Evolutionary conservation across 2,888 invertebrate species (phyloP), one percentile per base, ranked within the genome.

Genomic region (Dusona sp.): DNA sequence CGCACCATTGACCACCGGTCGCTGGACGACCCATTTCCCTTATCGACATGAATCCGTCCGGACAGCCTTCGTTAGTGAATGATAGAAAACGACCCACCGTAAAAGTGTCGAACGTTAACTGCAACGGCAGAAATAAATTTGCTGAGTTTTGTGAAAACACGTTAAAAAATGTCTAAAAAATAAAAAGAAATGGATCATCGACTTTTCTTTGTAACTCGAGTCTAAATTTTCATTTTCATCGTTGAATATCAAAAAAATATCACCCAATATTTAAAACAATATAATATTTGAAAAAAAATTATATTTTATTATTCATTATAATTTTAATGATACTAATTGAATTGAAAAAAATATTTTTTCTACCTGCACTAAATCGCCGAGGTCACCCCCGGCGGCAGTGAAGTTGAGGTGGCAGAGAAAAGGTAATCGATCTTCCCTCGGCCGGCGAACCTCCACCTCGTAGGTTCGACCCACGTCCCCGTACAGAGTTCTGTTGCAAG

Each of bases 81-180:
- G 97, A 97, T 88, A 96, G 96, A 92, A 97, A 97, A 90, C 97
- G 97, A 67, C 97, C 97, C 84, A 97, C 97, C 77, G 97, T 97
- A 94, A 98, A 98, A 79, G 97, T 97, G 95, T 97, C 97, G 93
- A 98, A 97, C 78, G 97, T 97, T 91, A 98, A 94, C 97, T 98
- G 96, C n/a, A 84, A 84, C 51, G 48, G 38, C 45, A 19, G 38
- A 33, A 57, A 29, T 72, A 65, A 67, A 78, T 25, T 25, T 81
- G 68, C 74, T 84, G 83, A 61, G 68, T 77, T 38, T 48, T 48
- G 51, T 16, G 29, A n/a, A 19, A 64, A 72, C 45, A 42, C 22
- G 16, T 72, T n/a, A 74, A 33, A 45, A 65, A 65, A n/a, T 36
- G 25, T 25, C 25, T 6, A 6, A 25, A 29, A 16, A 29, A 7